Base-by-base conservation (phyloP, 2,888 invertebrate genomes). In the Eilema griseolum region DNA sequence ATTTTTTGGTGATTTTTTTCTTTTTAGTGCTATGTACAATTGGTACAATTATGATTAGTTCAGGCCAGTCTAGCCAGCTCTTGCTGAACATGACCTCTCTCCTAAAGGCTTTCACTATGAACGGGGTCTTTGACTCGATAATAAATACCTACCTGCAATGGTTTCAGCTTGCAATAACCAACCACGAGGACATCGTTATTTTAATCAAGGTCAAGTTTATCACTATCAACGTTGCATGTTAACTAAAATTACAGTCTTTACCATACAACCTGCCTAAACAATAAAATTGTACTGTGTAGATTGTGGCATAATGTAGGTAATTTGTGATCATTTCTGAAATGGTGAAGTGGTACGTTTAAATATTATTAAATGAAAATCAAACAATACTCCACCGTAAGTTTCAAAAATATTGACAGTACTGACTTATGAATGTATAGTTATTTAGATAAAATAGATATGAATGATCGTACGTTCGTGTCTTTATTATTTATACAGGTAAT, bases 201-300 rank as follows among this genome's bases (percentile, higher is more conserved):
- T 28, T n/a, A 20, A n/a, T 46, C n/a, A 63, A 63, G 46, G 63
- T 63, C 28, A 46, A 20, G 11, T 28, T 64, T 46, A 52, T 31
- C 64, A 64, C 28, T 64, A 28, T 64, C 31, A 41, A 52, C 52
- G 12, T 64, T 64, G 2, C 28, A 31, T 28, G n/a, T 23, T 64
- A 14, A 52, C 12, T 12, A 20, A 31, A 23, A 28, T 46, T 46
- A 20, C 16, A 46, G 20, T 5, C 26, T 41, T 16, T 63, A 0
- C 16, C n/a, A n/a, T 10, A 8, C 0, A 57, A 57, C 24, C 16
- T 26, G 24, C n/a, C 1, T 26, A 8, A n/a, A n/a, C 26, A 46
- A 28, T 24, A 62, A 24, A 24, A 61, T 26, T 52, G 26, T 26
- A 4, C 16, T 28, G 26, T 63, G 14, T 46, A 26, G 20, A 28